Base-by-base conservation (phyloP, 1,140 invertebrate genomes). In the Sarcophaga peregrina region DNA sequence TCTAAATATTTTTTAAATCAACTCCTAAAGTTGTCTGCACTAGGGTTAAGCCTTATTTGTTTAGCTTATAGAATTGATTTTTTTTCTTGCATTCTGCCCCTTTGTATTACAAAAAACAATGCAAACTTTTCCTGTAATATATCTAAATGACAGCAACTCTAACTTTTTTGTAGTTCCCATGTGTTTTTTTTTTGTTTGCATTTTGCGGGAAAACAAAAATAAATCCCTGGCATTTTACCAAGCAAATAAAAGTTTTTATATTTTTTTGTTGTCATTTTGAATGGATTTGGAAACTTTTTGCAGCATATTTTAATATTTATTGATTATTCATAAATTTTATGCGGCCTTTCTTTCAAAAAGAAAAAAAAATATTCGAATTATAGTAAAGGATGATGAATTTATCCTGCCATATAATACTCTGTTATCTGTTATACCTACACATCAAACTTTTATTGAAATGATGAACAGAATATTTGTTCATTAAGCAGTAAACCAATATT, bases 281-380 rank as follows among this genome's bases (percentile, higher is more conserved):
- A 58, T 58, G 54, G 15, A 13, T 58, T 58, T 58, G 15, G 1
- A 58, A 58, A 68, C 62, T 68, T 68, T 68, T 20, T 68, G 17
- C 5, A 25, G 62, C 62, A 68, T 68, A 68, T 68, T 25, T 68
- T 68, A 68, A 68, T 76, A 76, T n/a, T n/a, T 47, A 76, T 76
- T 76, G 74, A 46, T 76, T 47, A 50, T 76, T 76, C 47, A 46
- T 76, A 76, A 76, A 76, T n/a, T 76, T 76, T 47, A 11, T 80
- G 54, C 15, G 54, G 20, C 20, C 9, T 37, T 37, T 37, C 25
- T 37, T 37, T 1, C 25, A 80, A 80, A 50, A 80, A 80, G 3
- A 80, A 48, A 1, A 74, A 25, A 37, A 4, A 74, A 37, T 20
- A 74, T 74, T 37, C 1, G 25, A 37, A 37, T 37, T 37, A 37